Evolutionary conservation across 1,140 invertebrate genomes (phyloP).

Genomic region (Thrips palmi): DNA sequence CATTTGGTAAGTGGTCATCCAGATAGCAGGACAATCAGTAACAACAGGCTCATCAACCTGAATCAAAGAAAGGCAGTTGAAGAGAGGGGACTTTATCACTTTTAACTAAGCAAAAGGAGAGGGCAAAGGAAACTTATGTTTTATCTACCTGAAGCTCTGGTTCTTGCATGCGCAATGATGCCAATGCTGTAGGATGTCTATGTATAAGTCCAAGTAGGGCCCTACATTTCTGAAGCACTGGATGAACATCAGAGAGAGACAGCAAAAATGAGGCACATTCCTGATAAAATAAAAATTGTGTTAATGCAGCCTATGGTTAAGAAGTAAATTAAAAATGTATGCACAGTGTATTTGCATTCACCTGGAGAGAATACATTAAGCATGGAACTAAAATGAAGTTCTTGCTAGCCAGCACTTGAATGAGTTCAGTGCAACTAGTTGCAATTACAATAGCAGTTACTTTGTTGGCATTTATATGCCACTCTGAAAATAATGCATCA

Average conservation of each 20-base stretch:
- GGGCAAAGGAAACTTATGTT: not conserved
- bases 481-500: slow-evolving; percentile 25
- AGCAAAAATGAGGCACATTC: not conserved
- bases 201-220: slow-evolving; percentile 24
- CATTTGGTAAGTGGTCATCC: slow-evolving; percentile 32
- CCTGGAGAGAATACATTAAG: slow-evolving; percentile 27
- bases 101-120: not conserved
- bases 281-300: not conserved
- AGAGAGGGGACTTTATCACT: too few species aligned
- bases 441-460: slow-evolving; percentile 28
- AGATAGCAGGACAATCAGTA: slow-evolving; percentile 27
- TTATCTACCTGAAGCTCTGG: slow-evolving; percentile 23
- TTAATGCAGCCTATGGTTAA: not conserved
- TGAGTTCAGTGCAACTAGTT: slow-evolving; percentile 21
- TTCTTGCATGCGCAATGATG: slow-evolving; percentile 25
- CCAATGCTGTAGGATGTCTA: slow-evolving; percentile 20
- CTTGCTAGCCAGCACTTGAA: slow-evolving; percentile 21
- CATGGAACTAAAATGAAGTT: slow-evolving; percentile 27
- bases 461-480: slow-evolving; percentile 24
- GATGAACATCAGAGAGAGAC: slow-evolving; percentile 19
- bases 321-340: not conserved
- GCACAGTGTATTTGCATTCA: slow-evolving; percentile 10
- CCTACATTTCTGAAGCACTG: slow-evolving; percentile 26
- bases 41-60: slow-evolving; percentile 24
- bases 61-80: slow-evolving; percentile 12